Evolutionary conservation across 2,113 vertebrate genomes (phyloP), one percentile per base, ranked within the genome.

Genomic region (Genyomyrus donnyi): DNA sequence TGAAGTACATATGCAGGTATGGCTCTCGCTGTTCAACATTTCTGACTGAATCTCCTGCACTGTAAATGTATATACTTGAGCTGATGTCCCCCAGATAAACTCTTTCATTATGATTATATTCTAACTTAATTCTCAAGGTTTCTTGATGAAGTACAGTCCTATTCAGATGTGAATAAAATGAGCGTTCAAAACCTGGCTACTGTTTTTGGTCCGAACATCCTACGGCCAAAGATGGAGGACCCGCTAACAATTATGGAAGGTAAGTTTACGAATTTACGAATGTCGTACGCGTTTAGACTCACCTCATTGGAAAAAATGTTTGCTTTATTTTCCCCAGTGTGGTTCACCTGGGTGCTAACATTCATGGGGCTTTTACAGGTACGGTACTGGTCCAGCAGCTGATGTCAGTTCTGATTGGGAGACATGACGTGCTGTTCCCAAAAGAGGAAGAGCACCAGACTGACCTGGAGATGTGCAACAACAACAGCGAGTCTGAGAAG

Each of bases 1-100:
- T 99, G 89, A 97, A 98, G 93, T 99, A 99, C 90, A 99, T 99
- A 92, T 99, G 98, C 96, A 98, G 98, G 98, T 99, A 96, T 94
- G 95, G 0, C 24, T 3, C 42, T 66, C 27, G 15, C 74, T 46
- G 4, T 15, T 31, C 35, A 17, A 42, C 17, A 42, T 80, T 42
- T 42, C 19, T 80, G 31, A 80, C 5, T 2, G 13, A 80, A 77
- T 77, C 17, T 39, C 74, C 35, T 42, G 13, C 17, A 17, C 6
- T 80, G 35, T 42, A 80, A 39, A 80, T 42, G 17, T 80, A 42
- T 39, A 42, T 80, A 17, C 35, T 42, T 80, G 1, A 80, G 1
- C 2, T 19, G 17, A 80, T 80, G 35, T 70, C 13, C 62, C n/a
- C 62, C n/a, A 11, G 62, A 70, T 31, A 13, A 70, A 70, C 62